These are phyloP conservation scores for Orthonychiurus folsomi DNA, from an alignment of 2,888 invertebrate genomes.

Conservation along the genomic window DNA sequence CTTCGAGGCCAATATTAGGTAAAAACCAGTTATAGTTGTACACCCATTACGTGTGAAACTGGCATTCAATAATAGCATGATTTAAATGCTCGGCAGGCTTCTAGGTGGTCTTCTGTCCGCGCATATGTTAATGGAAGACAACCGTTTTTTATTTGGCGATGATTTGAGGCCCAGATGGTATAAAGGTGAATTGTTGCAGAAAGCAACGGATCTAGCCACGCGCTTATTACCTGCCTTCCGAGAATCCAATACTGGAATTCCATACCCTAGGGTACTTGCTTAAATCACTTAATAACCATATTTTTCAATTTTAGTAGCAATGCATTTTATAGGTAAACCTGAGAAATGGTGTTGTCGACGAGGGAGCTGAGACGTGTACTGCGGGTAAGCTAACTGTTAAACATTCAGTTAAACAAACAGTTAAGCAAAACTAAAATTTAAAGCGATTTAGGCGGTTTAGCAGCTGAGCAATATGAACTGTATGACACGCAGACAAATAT, in stretches of 20 bases:
- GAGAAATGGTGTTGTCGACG: conserved; percentile 47
- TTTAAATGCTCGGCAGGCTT: conserved; percentile 44
- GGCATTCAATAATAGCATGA: not conserved
- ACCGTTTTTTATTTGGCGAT: conserved; percentile 49
- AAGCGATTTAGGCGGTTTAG: too few species aligned
- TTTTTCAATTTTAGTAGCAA: too few species aligned
- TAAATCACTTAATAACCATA: conserved; percentile 4
- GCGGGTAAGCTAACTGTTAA: too few species aligned
- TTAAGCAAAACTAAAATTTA: too few species aligned
- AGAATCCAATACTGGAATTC: conserved; percentile 52
- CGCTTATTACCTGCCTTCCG: conserved; percentile 55
- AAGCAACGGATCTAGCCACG: conserved; percentile 55
- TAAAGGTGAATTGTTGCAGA: conserved; percentile 50
- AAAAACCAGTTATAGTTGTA: too few species aligned
- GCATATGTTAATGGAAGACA: conserved; percentile 53
- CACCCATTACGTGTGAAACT: not conserved
- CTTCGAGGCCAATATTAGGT: conserved; percentile 57
- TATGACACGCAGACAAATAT: too few species aligned
- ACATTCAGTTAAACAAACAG: too few species aligned
- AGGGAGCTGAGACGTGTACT: too few species aligned
- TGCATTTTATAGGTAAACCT: conserved; percentile 50
- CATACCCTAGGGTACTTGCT: conserved; percentile 47
- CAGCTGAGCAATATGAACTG: too few species aligned
- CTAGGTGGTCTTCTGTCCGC: conserved; percentile 55
- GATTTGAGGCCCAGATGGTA: conserved; percentile 47